A percentile compares a stretch with the other conserved stretches of the same genome.
These are phyloP conservation scores for Galleria mellonella DNA, from an alignment of 1,140 invertebrate species.

Conservation along the genomic window DNA sequence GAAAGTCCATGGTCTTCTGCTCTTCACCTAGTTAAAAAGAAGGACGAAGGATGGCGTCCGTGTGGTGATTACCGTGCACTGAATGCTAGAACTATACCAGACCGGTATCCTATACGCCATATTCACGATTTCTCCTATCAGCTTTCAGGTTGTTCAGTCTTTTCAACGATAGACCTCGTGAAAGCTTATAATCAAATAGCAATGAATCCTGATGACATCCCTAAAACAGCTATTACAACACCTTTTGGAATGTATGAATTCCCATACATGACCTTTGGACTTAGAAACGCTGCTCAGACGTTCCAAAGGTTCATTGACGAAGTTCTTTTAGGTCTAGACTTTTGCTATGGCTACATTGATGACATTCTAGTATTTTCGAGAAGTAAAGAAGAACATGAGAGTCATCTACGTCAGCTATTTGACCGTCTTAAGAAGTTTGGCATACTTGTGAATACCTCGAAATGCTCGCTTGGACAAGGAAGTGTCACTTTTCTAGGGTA, in stretches of 20 bases:
- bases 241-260: slow-evolving; percentile 4
- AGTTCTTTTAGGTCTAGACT: too few species aligned
- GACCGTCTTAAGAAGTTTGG: background rate
- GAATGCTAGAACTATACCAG: slow-evolving; percentile 48
- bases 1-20: slow-evolving; percentile 41
- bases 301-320: too few species aligned
- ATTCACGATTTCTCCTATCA: slow-evolving; percentile 38
- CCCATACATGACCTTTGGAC: slow-evolving; percentile 3
- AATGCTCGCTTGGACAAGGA: background rate
- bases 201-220: slow-evolving; percentile 6
- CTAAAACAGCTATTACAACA: slow-evolving; percentile 11
- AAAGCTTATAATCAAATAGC: slow-evolving; percentile 56
- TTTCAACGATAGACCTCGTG: slow-evolving; percentile 62
- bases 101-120: slow-evolving; percentile 54
- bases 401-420: background rate
- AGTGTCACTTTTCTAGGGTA: slow-evolving; percentile 3
- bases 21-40: slow-evolving; percentile 52
- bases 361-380: slow-evolving; percentile 1
- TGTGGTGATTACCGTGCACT: slow-evolving; percentile 68
- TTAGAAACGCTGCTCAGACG: slow-evolving; percentile 2
- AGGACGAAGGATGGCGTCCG: slow-evolving; percentile 37
- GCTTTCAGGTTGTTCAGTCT: slow-evolving; percentile 38
- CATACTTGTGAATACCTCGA: background rate
- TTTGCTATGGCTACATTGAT: slow-evolving; percentile 3
- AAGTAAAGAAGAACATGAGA: slow-evolving; percentile 11